A percentile compares a stretch with the other conserved stretches of the same genome.
phyloP scores from a whole-genome alignment of 2,113 vertebrate species.

The Donacobius atricapilla region DNA sequence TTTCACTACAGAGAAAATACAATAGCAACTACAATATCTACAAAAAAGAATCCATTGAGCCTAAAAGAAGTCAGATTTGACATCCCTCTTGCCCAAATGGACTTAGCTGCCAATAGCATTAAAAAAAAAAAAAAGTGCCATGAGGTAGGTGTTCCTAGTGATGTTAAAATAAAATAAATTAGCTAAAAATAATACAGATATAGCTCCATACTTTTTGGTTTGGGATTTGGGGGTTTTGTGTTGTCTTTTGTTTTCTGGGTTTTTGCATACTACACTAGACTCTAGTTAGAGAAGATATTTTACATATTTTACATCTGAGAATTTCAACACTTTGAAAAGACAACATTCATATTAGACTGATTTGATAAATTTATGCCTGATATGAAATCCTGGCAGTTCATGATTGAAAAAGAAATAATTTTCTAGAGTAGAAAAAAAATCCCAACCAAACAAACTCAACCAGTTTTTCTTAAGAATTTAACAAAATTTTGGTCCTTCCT shows the following conservation, averaged over 20 bases:
- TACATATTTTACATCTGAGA: not conserved
- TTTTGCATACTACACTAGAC: not conserved
- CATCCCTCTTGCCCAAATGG: not conserved
- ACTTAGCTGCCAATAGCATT: not conserved
- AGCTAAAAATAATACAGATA: not conserved
- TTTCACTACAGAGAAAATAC: not conserved
- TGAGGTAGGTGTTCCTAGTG: not conserved
- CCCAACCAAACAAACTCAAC: fast-evolving
- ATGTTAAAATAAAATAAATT: not conserved
- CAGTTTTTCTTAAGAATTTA: not conserved
- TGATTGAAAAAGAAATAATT: not conserved
- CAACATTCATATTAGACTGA: not conserved
- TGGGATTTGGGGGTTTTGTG: not conserved
- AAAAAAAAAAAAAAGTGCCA: not conserved
- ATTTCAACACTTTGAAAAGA: not conserved
- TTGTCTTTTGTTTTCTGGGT: not conserved
- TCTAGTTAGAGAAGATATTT: not conserved
- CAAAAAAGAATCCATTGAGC: not conserved
- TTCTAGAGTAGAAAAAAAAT: not conserved
- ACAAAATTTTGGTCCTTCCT: not conserved
- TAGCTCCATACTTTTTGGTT: not conserved
- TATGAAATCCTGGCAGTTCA: not conserved
- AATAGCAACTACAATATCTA: not conserved
- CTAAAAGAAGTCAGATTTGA: not conserved
- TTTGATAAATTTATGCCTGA: not conserved